Conservation (phyloP, 23 tunicate genomes). For the Halocynthia roretzi region DNA sequence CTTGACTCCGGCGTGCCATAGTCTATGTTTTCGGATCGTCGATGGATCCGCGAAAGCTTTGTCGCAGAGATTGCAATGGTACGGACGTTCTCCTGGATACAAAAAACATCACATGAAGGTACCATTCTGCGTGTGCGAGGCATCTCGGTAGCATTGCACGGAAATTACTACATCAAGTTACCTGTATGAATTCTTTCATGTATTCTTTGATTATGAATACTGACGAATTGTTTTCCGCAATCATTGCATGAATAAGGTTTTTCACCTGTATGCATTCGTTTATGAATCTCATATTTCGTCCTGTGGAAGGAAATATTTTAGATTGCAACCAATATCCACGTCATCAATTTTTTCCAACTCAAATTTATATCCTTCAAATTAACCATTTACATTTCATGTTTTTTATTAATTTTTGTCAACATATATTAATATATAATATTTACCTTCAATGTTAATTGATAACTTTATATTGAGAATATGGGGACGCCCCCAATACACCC, state of each 20-base stretch:
- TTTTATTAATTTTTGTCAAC: no score
- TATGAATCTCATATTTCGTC: slow-evolving; percentile 29
- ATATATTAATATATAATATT: no score
- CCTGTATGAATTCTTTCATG: slow-evolving; percentile 69
- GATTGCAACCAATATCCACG: no score
- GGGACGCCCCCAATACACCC: no score
- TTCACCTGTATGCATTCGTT: slow-evolving; percentile 57
- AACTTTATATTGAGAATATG: no score
- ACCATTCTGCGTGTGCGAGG: no score
- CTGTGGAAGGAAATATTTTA: background rate
- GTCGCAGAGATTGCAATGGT: slow-evolving; percentile 25
- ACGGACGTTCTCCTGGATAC: slow-evolving; percentile 37
- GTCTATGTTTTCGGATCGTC: slow-evolving; percentile 50
- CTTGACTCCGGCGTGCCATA: slow-evolving; percentile 74
- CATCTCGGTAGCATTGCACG: no score
- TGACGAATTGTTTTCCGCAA: slow-evolving; percentile 48
- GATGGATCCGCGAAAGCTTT: slow-evolving; percentile 59
- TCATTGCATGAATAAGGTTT: slow-evolving; percentile 25
- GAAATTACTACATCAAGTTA: background rate
- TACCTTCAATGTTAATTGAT: no score
- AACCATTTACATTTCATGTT: no score
- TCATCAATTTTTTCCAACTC: no score
- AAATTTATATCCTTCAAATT: no score
- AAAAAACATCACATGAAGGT: background rate
- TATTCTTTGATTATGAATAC: slow-evolving; percentile 45